Base-by-base conservation (phyloP, 1,140 invertebrate species). In the Hylaeus anthracinus region DNA sequence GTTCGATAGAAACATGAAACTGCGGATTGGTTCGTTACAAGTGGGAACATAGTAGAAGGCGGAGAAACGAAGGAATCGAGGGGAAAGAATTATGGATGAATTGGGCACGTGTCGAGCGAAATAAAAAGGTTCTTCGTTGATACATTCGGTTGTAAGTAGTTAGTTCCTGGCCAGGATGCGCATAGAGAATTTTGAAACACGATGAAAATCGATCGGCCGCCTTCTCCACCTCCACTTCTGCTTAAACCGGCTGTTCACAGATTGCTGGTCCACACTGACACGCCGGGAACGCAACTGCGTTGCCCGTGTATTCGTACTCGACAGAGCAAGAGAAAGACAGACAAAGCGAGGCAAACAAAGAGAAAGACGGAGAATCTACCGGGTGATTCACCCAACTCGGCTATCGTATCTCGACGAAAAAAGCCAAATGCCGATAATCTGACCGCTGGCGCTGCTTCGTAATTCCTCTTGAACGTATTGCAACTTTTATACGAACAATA, bases 151-250 rank as follows among this genome's bases (percentile, higher is more conserved):
- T 14, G 15, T 43, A 72, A 64, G 51, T 70, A 37, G 63, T 71
- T 71, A 72, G 73, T 72, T 88, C 56, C 64, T 70, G 56, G 56
- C 43, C 63, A 72, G 74, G 65, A 81, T 63, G 64, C 71, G 78
- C 64, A 73, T 82, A 85, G 72, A 81, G 74, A 87, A 83, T 87
- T 87, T 88, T 86, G 86, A 88, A 82, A 88, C 86, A 79, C 83
- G 83, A 83, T 85, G 86, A 87, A 85, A 87, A 88, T 88, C 86
- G 86, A 87, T 87, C 86, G 77, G 26, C 53, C 56, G 55, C 53
- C 67, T 39, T 60, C 66, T 76, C 58, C 41, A 77, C 37, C 39
- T 43, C 72, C 79, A 12, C 65, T 8, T 26, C 9, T 43, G 75
- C 63, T 82, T 72, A 41, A 72, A 79, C 75, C 81, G 61, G 75